Conservation (phyloP, 2,888 invertebrate species). For the Bruchidius siliquastri region DNA sequence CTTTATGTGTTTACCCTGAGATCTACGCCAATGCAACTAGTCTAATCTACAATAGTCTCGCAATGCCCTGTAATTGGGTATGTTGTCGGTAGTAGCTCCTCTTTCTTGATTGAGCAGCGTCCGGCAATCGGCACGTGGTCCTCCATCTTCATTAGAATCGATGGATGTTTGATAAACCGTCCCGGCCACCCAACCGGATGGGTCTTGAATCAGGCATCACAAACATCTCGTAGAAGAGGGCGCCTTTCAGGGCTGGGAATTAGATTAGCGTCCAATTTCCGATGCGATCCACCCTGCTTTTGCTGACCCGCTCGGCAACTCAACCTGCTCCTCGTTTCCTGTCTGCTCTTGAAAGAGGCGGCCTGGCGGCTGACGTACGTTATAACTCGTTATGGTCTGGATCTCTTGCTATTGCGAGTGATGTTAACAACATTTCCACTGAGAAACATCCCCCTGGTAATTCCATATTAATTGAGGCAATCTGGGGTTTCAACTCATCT, state of each 20-base stretch:
- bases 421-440: too few species aligned
- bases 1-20: too few species aligned
- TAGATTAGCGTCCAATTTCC: background rate
- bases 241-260: background rate
- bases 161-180: slow-evolving; percentile 35
- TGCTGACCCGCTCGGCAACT: background rate
- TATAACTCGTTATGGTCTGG: background rate
- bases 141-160: slow-evolving; percentile 40
- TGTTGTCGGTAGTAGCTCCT: background rate
- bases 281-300: background rate
- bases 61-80: background rate
- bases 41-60: background rate
- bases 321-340: background rate
- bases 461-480: too few species aligned
- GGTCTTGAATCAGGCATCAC: slow-evolving; percentile 1
- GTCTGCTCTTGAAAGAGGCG: background rate
- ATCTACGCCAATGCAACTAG: background rate
- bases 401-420: too few species aligned
- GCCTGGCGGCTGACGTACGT: background rate
- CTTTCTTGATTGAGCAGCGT: background rate
- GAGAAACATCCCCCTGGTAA: too few species aligned
- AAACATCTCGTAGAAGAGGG: background rate
- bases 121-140: slow-evolving; percentile 20
- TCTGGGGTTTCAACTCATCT: too few species aligned
- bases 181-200: slow-evolving; percentile 18